These are phyloP conservation scores for Agrochola lychnidis DNA, from an alignment of 2,888 invertebrate genomes.

Conservation along the genomic window DNA sequence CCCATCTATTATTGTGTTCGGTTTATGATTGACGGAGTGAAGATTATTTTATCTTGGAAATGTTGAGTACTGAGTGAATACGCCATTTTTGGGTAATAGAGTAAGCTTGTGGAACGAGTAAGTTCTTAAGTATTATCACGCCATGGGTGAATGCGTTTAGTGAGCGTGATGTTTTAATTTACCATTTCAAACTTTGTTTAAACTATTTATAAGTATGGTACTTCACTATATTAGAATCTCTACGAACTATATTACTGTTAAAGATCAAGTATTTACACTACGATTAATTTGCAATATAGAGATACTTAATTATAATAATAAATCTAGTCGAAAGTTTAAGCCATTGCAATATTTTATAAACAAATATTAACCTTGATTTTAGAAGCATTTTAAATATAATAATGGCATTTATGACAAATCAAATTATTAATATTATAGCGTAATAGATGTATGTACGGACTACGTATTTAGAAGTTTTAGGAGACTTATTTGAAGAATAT, in stretches of 20 bases:
- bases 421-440: conserved; percentile 64
- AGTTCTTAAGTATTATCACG: conserved; percentile 61
- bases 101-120: conserved; percentile 43
- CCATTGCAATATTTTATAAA: conserved; percentile 89
- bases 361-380: conserved; percentile 74
- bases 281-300: conserved; percentile 80
- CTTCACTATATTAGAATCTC: conserved; percentile 61
- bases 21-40: conserved; percentile 21
- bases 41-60: conserved; percentile 38
- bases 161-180: conserved; percentile 45
- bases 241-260: conserved; percentile 54
- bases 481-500: conserved; percentile 67
- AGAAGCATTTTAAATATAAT: conserved; percentile 71
- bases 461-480: conserved; percentile 63
- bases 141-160: conserved; percentile 40
- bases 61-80: conserved; percentile 44
- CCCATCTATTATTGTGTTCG: conserved; percentile 60
- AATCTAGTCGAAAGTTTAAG: conserved; percentile 90
- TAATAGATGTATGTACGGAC: conserved; percentile 51
- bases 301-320: conserved; percentile 86
- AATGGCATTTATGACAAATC: conserved; percentile 77
- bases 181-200: conserved; percentile 62
- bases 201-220: conserved; percentile 57
- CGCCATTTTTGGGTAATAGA: conserved; percentile 54
- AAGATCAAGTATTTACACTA: conserved; percentile 61